phyloP scores from a whole-genome alignment of 2,797 vertebrate species.

The Molossus molossus region DNA sequence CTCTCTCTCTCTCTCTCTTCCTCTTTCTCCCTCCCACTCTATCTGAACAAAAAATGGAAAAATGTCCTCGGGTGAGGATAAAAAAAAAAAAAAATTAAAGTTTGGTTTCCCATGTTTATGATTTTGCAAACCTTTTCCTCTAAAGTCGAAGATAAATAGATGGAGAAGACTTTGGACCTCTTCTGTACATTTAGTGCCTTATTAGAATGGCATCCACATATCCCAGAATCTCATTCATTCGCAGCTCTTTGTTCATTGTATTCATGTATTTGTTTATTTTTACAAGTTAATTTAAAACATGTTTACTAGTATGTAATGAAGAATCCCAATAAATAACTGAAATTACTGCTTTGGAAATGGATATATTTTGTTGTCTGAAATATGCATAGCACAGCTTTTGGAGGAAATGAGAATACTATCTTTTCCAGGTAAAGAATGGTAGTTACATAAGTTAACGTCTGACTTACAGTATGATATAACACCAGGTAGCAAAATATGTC shows the following conservation, averaged over 20 bases:
- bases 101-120: background rate
- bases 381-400: slow-evolving; percentile 43
- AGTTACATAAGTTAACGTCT: slow-evolving; percentile 54
- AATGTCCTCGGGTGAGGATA: no score
- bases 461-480: slow-evolving; percentile 49
- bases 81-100: background rate
- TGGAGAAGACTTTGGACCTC: background rate
- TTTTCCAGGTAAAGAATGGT: slow-evolving; percentile 64
- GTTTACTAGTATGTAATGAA: slow-evolving; percentile 41
- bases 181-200: background rate
- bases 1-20: no score
- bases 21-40: no score
- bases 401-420: slow-evolving; percentile 56
- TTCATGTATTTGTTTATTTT: slow-evolving; percentile 62
- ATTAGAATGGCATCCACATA: slow-evolving; percentile 26
- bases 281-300: slow-evolving; percentile 64
- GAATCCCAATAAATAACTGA: slow-evolving; percentile 50
- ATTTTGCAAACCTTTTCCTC: background rate
- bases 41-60: no score
- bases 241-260: background rate
- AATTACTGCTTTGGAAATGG: background rate
- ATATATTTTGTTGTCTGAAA: slow-evolving; percentile 58
- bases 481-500: slow-evolving; percentile 68
- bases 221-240: slow-evolving; percentile 9
- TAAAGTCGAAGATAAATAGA: background rate